Conservation (phyloP, 2,113 vertebrate genomes). For the Balaeniceps rex region DNA sequence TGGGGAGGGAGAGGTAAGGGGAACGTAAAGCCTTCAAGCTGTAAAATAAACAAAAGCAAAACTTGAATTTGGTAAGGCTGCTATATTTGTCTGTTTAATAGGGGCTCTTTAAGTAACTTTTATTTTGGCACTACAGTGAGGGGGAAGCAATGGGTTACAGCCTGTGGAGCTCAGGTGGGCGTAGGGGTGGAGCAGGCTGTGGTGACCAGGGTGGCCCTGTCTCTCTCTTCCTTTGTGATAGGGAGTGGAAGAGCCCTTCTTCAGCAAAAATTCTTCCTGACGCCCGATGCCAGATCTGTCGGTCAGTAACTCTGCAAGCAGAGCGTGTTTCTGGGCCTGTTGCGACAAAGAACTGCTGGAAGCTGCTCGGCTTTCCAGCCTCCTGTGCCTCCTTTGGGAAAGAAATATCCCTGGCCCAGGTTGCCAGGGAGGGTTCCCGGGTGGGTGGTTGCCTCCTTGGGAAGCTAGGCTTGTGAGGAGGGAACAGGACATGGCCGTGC, state of each 20-base stretch:
- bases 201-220: background rate
- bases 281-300: rapidly evolving
- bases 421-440: background rate
- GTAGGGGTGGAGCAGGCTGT: background rate
- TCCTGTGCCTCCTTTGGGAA: background rate
- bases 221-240: rapidly evolving
- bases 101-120: background rate
- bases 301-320: background rate
- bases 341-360: background rate
- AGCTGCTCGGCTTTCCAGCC: rapidly evolving
- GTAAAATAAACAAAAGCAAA: background rate
- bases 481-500: background rate
- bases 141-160: background rate
- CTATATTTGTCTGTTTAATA: background rate
- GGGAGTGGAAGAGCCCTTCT: background rate
- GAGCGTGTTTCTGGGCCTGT: background rate
- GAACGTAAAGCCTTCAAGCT: background rate
- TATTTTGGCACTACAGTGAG: background rate
- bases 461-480: background rate
- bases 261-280: background rate
- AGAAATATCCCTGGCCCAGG: background rate
- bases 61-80: background rate
- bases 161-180: background rate
- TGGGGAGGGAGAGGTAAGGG: background rate
- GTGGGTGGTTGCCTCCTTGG: background rate